Conservation (phyloP, 1,140 invertebrate genomes). For the Sitobion miscanthi region DNA sequence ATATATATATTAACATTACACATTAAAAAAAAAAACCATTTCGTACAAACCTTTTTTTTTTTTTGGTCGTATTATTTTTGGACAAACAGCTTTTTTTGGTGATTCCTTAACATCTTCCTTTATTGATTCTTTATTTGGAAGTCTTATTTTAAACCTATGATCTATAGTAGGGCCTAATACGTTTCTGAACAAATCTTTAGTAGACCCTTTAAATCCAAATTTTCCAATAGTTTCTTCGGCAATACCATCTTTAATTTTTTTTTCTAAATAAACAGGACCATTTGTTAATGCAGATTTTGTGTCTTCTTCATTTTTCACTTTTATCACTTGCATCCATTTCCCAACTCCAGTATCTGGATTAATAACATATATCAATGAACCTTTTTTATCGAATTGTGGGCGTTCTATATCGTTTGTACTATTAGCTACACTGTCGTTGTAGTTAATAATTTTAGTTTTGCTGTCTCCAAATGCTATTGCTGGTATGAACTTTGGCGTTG, state of each 20-base stretch:
- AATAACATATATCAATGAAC: slow-evolving; percentile 59
- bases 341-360: slow-evolving; percentile 59
- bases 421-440: slow-evolving; percentile 23
- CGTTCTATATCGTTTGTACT: not conserved
- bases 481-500: slow-evolving; percentile 33
- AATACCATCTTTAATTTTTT: slow-evolving; percentile 26
- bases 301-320: slow-evolving; percentile 47
- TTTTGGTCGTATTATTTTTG: not conserved
- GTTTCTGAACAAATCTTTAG: slow-evolving; percentile 6
- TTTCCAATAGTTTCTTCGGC: slow-evolving; percentile 40
- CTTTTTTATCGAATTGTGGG: slow-evolving; percentile 46
- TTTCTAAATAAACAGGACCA: slow-evolving; percentile 42
- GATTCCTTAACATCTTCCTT: not conserved
- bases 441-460: slow-evolving; percentile 40
- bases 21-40: not conserved
- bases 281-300: not conserved
- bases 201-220: slow-evolving; percentile 39
- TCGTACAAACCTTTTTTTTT: slow-evolving; percentile 18
- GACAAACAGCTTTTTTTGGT: slow-evolving; percentile 14
- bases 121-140: not conserved
- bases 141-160: slow-evolving; percentile 14
- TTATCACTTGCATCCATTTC: slow-evolving; percentile 58
- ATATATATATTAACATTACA: not conserved
- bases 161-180: not conserved
- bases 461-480: not conserved